Base-by-base conservation (phyloP, 2,797 vertebrate species). In the Podargus strigoides region DNA sequence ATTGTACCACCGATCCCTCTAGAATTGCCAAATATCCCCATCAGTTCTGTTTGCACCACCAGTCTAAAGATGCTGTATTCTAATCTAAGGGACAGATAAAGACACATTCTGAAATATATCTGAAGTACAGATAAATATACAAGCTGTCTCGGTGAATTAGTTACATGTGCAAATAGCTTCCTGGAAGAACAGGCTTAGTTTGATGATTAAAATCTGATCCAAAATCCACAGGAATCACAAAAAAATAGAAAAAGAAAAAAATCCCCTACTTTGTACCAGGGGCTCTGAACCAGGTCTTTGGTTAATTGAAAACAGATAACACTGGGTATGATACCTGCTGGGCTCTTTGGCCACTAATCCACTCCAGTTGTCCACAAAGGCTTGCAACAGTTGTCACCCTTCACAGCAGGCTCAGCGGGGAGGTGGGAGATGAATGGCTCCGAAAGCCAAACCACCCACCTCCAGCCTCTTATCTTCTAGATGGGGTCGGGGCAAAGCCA, bases 91-190 rank as follows among this genome's bases (percentile, higher is more conserved):
- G 78, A 89, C 69, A 91, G 66, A 93, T 69, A 94, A 87, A 95
- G 85, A 80, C 76, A 86, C 46, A 15, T 86, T 87, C 85, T 91
- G 83, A 93, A 91, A 89, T 64, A 73, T 50, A 22, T 55, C 62
- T 86, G 44, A 89, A 85, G 89, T 50, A 86, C 66, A 90, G 91
- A 94, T 77, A 95, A 95, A 93, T 87, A 95, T 56, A 91, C 79
- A 95, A 91, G 76, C 67, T 86, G 94, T 93, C 89, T 94, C 9
- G 2, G 76, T 73, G 85, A 94, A 90, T 88, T 89, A 90, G 83
- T 89, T 95, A 82, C 60, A 86, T 56, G 83, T 91, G 89, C 32
- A 88, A 95, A 95, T 84, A 90, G 37, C 74, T 94, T 91, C 60
- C 78, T 87, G 80, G 83, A 89, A 85, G 68, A 93, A 44, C 81